Conservation (phyloP, 1,140 invertebrate genomes). For the Drosophila seguyi region DNA sequence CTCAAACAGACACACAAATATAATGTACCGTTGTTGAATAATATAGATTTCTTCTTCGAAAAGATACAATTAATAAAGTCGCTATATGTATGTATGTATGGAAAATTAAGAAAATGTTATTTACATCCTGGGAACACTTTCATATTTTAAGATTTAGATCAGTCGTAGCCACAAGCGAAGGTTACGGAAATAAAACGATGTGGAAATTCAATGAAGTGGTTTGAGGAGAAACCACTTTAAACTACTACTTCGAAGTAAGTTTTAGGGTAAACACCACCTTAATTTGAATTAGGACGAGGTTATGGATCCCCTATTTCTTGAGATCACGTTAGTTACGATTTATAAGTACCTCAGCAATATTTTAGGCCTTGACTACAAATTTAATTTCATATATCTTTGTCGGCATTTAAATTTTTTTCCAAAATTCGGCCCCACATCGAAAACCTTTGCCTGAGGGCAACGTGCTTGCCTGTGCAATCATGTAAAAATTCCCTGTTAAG, state of each 20-base stretch:
- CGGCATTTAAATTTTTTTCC: slow-evolving; percentile 11
- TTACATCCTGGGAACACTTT: neutral
- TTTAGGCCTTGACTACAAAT: neutral
- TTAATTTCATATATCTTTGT: neutral
- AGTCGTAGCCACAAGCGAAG: too few species aligned
- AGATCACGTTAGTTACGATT: neutral
- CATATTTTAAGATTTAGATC: neutral
- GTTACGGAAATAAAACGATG: neutral
- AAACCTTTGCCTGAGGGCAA: slow-evolving; percentile 12
- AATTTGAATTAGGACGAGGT: too few species aligned
- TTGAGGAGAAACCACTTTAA: too few species aligned
- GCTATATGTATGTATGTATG: slow-evolving; percentile 58
- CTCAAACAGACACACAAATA: slow-evolving; percentile 63
- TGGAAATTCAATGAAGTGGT: too few species aligned
- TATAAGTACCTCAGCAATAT: neutral
- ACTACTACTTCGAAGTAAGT: too few species aligned
- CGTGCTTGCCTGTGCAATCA: neutral
- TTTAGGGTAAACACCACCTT: too few species aligned
- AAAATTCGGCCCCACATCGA: slow-evolving; percentile 41
- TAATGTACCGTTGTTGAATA: slow-evolving; percentile 75
- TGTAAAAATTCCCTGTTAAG: neutral
- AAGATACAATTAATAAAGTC: slow-evolving; percentile 63
- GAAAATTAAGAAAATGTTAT: neutral
- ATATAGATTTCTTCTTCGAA: slow-evolving; percentile 72
- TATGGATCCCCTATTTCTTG: neutral